These are phyloP conservation scores for Eristalis intricaria DNA, from an alignment of 2,888 invertebrate species.

Conservation along the genomic window DNA sequence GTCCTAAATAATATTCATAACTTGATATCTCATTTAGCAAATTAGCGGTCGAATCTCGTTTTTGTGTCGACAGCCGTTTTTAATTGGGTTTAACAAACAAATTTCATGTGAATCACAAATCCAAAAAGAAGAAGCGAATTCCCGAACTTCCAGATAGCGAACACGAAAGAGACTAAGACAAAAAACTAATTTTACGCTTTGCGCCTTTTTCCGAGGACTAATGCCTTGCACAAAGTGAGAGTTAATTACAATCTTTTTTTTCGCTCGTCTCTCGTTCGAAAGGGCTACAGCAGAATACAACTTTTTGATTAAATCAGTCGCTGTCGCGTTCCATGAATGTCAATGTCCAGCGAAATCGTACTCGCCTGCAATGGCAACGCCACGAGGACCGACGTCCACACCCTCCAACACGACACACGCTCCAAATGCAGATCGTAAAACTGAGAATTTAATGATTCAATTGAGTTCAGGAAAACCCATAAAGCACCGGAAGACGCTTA, in stretches of 20 bases:
- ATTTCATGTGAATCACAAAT: conserved; percentile 9
- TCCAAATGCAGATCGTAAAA: conserved; percentile 1
- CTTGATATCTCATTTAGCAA: conserved; percentile 14
- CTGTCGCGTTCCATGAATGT: conserved; percentile 1
- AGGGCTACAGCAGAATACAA: neutral
- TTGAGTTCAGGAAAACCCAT: conserved; percentile 15
- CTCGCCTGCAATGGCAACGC: neutral
- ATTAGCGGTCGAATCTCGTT: conserved; percentile 6
- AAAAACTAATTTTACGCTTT: conserved; percentile 43
- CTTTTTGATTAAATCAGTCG: conserved; percentile 25
- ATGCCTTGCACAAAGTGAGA: conserved; percentile 10
- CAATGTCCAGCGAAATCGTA: conserved; percentile 6
- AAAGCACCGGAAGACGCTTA: conserved; percentile 16
- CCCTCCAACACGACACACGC: neutral
- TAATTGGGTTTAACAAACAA: conserved; percentile 35
- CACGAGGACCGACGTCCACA: neutral
- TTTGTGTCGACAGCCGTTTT: conserved; percentile 10
- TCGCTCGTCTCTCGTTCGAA: neutral
- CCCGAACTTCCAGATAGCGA: neutral
- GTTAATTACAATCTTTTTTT: conserved; percentile 34
- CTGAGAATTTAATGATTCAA: conserved; percentile 18
- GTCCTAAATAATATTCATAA: neutral
- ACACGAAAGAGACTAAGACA: neutral
- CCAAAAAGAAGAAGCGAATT: neutral
- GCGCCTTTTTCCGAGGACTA: conserved; percentile 26